These are phyloP conservation scores for Dioctria rufipes DNA, from an alignment of 2,888 invertebrate species.

Conservation along the genomic window DNA sequence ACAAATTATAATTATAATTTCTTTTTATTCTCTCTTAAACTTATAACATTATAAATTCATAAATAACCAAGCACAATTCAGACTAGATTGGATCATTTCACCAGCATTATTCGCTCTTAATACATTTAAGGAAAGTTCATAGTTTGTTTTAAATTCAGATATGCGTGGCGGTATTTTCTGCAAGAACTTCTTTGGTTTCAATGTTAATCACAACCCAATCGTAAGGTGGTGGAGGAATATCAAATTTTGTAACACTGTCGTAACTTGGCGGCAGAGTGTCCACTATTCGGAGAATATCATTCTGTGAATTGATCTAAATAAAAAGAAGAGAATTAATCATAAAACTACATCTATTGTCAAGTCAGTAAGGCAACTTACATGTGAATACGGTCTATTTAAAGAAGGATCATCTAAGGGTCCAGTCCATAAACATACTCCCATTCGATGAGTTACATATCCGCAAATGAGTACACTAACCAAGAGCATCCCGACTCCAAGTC, in stretches of 20 bases:
- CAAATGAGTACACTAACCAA: conserved; percentile 70
- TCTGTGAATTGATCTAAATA: conserved; percentile 69
- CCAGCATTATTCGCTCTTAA: conserved; percentile 19
- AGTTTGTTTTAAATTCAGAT: conserved; percentile 27
- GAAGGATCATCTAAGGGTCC: conserved; percentile 69
- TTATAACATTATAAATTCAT: conserved; percentile 34
- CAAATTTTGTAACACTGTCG: conserved; percentile 70
- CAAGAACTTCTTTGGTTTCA: conserved; percentile 60
- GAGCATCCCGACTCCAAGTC: conserved; percentile 70
- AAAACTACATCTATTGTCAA: conserved; percentile 10
- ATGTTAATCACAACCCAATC: conserved; percentile 69
- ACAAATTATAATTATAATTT: too few species aligned
- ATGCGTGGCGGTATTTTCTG: conserved; percentile 39
- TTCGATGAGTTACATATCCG: conserved; percentile 71
- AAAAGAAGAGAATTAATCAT: conserved; percentile 3
- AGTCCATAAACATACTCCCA: conserved; percentile 72
- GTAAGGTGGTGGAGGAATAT: conserved; percentile 71
- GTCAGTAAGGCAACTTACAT: conserved; percentile 44
- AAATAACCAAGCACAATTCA: conserved; percentile 50
- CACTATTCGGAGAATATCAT: conserved; percentile 69
- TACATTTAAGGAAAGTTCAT: conserved; percentile 39
- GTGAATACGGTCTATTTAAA: conserved; percentile 53
- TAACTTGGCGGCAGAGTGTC: conserved; percentile 71
- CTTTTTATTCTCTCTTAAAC: too few species aligned
- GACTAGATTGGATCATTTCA: conserved; percentile 44